Base-by-base conservation (phyloP, 2,113 vertebrate species). In the Strigops habroptila region DNA sequence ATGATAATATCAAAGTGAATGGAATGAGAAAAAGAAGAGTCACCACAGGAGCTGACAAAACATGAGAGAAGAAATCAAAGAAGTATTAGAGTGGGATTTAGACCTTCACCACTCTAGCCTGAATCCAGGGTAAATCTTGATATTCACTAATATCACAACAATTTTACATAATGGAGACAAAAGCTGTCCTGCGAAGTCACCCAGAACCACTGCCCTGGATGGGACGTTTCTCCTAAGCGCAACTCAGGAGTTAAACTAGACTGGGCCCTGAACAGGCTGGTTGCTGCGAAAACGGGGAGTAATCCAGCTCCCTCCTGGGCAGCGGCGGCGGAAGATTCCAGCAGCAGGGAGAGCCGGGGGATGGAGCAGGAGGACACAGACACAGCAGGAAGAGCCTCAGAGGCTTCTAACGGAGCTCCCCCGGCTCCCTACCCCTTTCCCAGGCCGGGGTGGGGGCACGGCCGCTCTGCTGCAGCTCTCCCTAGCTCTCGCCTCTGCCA, bases 231-330 rank as follows among this genome's bases (percentile, higher is more conserved):
- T 64, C 13, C 10, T 8, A 6, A 37, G 15, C 9, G 10, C 3
- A 8, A 1, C 0, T 11, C 14, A 3, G 13, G 21, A 59, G 33
- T 59, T 59, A 35, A 59, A 59, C 25, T 2, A 35, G 31, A 7
- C 11, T 0, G 55, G 35, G 10, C 30, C 59, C 18, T 4, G 27
- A 10, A 1, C 49, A 1, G 39, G 27, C 13, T 12, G 75, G 1
- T 3, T 14, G 48, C 57, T 23, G 37, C 31, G 6, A 31, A 6
- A 3, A 1, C 3, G 3, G 49, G n/a, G 17, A 17, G 23, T 46
- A 55, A 41, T 2, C 37, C 69, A 2, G 18, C 12, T 12, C 25
- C 19, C 25, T 25, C 12, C 31, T 15, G 1, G 15, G 73, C 63
- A n/a, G 71, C 14, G 33, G 39, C 5, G 4, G 25, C 37, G 41